Percentiles rank a stretch among this genome's conserved stretches.
Evolutionary conservation across 2,888 invertebrate species (phyloP).

Genomic region (Trachelus troglodyta): DNA sequence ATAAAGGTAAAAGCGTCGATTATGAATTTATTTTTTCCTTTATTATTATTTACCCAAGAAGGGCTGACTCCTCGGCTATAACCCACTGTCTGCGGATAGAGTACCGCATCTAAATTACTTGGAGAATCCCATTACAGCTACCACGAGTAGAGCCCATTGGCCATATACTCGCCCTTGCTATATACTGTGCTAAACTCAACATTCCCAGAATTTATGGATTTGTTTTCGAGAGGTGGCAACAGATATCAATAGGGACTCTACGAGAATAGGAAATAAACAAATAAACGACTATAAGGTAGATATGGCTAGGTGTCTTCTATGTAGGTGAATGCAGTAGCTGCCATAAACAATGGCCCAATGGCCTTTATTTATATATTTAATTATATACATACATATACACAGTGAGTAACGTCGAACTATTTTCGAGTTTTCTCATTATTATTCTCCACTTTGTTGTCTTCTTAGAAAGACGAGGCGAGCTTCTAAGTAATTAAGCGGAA

Average conservation of each 20-base stretch:
- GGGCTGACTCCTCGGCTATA: not conserved
- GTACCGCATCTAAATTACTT: slow-evolving; percentile 28
- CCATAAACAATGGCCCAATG: not conserved
- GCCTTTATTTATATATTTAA: not conserved
- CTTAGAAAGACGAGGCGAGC: not conserved
- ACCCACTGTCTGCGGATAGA: slow-evolving; percentile 22
- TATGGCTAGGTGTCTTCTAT: not conserved
- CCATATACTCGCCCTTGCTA: not conserved
- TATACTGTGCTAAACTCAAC: slow-evolving; percentile 3
- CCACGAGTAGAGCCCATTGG: slow-evolving; percentile 14
- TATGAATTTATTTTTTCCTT: not conserved
- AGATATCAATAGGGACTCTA: slow-evolving; percentile 23
- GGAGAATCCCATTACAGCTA: slow-evolving; percentile 28
- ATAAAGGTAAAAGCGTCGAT: not conserved
- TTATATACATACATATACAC: not conserved
- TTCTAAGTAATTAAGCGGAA: not conserved
- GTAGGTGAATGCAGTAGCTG: not conserved
- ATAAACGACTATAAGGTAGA: slow-evolving; percentile 21
- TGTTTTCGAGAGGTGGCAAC: slow-evolving; percentile 28
- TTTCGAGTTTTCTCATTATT: not conserved
- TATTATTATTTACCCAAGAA: not conserved
- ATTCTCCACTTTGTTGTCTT: not conserved
- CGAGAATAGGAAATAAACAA: slow-evolving; percentile 22
- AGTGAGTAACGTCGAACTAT: not conserved
- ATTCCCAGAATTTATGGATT: slow-evolving; percentile 28